Evolutionary conservation across 2,888 invertebrate genomes (phyloP), one percentile per base, ranked within the genome.

Genomic region (Chrysodeixis includens): DNA sequence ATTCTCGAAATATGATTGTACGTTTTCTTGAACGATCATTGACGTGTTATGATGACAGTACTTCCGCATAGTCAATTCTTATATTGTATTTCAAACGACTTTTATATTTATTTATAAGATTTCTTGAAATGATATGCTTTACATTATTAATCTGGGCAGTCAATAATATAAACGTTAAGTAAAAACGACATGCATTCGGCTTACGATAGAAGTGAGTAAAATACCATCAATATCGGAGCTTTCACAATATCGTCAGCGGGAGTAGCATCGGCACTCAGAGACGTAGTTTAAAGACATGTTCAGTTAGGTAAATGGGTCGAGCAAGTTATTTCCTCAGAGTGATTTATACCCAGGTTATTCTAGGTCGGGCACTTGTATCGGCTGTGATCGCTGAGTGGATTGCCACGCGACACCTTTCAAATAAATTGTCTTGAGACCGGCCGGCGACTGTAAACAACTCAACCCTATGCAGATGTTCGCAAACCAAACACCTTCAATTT

Each of bases 381-480:
- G 79, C 70, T 77, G 82, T 86, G 89, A 89, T 91, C 86, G 90
- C 84, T 87, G 90, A 93, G 94, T 92, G 93, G 93, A 94, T 94
- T 94, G 93, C 93, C 84, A 88, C 79, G 85, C 89, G 93, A 94
- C 93, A 93, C 94, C 95, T 95, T 93, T 95, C 93, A 94, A 94
- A 93, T 90, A 94, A 93, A 95, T 95, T 95, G 95, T 94, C 90
- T 89, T 89, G 95, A 93, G 92, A 92, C 91, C 90, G 83, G 74
- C 85, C 85, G 81, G 87, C 86, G 88, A 86, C 88, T 86, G 93
- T 94, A 94, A 94, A 94, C 94, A 93, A 92, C 88, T 90, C 90
- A 83, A 88, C 88, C 85, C 88, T 90, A 93, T 93, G 94, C 93
- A 93, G 92, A 93, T 92, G 87, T 89, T 87, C 85, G 82, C 86